These are phyloP conservation scores for Drosophila prostipennis DNA, from an alignment of 2,888 invertebrate species.

Conservation along the genomic window DNA sequence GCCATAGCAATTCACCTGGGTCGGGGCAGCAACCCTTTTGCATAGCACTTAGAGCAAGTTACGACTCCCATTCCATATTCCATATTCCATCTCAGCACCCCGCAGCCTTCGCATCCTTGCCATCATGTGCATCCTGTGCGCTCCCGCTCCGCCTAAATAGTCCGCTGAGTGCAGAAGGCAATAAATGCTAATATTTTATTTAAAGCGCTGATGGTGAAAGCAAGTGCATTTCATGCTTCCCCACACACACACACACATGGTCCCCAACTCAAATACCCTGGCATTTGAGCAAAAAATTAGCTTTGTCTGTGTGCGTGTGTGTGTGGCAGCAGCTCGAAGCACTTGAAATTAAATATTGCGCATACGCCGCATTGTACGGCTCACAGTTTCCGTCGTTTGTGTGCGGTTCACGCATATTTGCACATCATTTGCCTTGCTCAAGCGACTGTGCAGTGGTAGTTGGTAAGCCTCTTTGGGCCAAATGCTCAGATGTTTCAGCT, in stretches of 20 bases:
- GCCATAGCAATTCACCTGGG: conserved; percentile 20
- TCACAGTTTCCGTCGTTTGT: conserved; percentile 1
- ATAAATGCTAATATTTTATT: conserved; percentile 76
- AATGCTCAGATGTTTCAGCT: conserved; percentile 54
- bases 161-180: conserved; percentile 67
- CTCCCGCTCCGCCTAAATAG: conserved; percentile 45
- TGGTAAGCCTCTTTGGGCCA: conserved; percentile 48
- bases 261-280: not conserved
- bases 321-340: conserved; percentile 40
- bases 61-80: conserved; percentile 22
- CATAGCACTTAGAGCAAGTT: conserved; percentile 54
- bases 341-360: conserved; percentile 65
- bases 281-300: conserved; percentile 43
- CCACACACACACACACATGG: conserved; percentile 20
- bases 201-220: conserved; percentile 58
- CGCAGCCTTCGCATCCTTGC: not conserved
- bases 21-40: conserved; percentile 40
- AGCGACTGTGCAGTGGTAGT: conserved; percentile 24
- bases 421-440: conserved; percentile 62
- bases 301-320: conserved; percentile 24
- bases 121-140: conserved; percentile 13
- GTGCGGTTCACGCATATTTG: conserved; percentile 58
- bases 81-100: conserved; percentile 21
- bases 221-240: conserved; percentile 44
- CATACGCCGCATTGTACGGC: conserved; percentile 57